Base-by-base conservation (phyloP, 2,888 invertebrate genomes). In the Sacculina carcini region DNA sequence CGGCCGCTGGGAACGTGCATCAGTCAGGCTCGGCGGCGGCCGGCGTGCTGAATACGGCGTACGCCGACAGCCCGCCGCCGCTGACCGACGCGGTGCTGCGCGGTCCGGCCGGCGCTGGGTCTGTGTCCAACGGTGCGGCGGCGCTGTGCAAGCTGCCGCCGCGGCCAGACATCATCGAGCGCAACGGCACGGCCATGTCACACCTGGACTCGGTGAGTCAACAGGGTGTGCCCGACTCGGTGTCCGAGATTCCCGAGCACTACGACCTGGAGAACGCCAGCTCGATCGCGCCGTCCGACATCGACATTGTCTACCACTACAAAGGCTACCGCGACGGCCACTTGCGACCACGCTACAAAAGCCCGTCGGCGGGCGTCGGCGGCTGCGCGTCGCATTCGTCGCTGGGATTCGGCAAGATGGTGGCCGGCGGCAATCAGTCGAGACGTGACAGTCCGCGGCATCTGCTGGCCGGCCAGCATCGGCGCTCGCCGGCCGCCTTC, bases 201-300 rank as follows among this genome's bases (percentile, higher is more conserved):
- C 55, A 57, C 21, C 47, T 55, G n/a, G 57, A 57, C 50, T 51
- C 54, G 23, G 56, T 55, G 52, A 52, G 52, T 34, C 55, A 55
- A 7, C 51, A 54, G 21, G 61, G 60, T 49, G 61, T 62, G 47
- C 61, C 61, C 23, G 61, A 60, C 61, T 69, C 85, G 59, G 82
- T 82, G 62, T 69, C 85, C 59, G 82, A 83, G 62, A 71, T 78
- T 55, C 85, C 87, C 0, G 89, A 90, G 63, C 87, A 89, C 64
- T 94, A 94, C 63, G 92, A 94, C 64, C 70, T 94, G 55, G 94
- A 94, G 68, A 92, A 92, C 66, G 90, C 92, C 2, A 90, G 89
- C 64, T 90, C 89, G 0, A 92, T 94, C 58, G 94, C 94, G 1
- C 92, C 94, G 0, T 90, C 90, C 2, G 94, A 94, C 63, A 90